Evolutionary conservation across 1,140 invertebrate species (phyloP).

Genomic region (Parasteatoda tepidariorum): DNA sequence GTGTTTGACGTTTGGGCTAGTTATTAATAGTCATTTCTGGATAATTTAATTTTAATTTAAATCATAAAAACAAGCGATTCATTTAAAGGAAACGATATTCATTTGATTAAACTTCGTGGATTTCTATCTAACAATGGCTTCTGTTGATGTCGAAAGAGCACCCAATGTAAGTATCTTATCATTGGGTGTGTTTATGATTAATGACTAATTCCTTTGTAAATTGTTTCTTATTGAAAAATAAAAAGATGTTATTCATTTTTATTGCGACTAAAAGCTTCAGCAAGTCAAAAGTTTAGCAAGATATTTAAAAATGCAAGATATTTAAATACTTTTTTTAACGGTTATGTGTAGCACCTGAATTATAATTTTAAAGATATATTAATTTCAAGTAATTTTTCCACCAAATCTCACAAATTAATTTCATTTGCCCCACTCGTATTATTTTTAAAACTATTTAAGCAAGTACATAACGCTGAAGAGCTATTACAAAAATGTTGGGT

Average conservation of each 20-base stretch:
- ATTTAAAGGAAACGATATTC: too few relatives aligned
- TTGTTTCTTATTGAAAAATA: not conserved
- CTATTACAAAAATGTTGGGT: not conserved
- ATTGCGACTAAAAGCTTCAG: not conserved
- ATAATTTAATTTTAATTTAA: too few relatives aligned
- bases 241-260: not conserved
- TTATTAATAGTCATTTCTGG: too few relatives aligned
- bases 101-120: not conserved
- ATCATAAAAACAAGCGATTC: too few relatives aligned
- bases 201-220: not conserved
- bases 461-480: too few relatives aligned
- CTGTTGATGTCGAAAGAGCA: conserved; percentile 34
- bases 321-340: not conserved
- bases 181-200: not conserved
- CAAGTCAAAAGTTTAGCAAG: not conserved
- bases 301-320: not conserved
- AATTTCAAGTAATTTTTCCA: too few relatives aligned
- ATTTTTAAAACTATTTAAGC: too few relatives aligned
- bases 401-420: too few relatives aligned
- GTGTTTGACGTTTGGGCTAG: too few relatives aligned
- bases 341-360: not conserved
- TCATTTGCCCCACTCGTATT: too few relatives aligned
- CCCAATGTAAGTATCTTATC: conserved; percentile 1
- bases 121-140: not conserved
- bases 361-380: too few relatives aligned